phyloP scores from a whole-genome alignment of 2,797 vertebrate species.

The Liasis olivaceus region DNA sequence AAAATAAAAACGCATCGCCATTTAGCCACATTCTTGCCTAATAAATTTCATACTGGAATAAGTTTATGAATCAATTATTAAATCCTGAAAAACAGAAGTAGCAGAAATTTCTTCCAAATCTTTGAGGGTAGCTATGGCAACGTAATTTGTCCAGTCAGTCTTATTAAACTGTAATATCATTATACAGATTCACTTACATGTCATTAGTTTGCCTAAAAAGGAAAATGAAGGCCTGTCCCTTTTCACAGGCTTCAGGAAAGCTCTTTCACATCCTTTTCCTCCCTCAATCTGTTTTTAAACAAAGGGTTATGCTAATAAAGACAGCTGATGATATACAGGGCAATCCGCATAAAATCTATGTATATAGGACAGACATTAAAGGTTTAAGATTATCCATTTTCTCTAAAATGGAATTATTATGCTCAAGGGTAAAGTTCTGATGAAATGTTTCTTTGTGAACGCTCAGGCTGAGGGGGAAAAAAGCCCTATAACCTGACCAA shows the following conservation, averaged over 20 bases:
- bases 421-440: constrained; percentile 32
- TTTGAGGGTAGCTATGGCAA: constrained; percentile 17
- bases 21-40: constrained; percentile 14
- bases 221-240: constrained; percentile 5
- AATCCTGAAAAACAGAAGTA: constrained; percentile 8
- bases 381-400: constrained; percentile 13
- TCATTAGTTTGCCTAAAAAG: constrained; percentile 26
- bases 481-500: constrained; percentile 44
- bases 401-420: constrained; percentile 35
- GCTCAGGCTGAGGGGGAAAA: not conserved
- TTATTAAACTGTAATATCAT: constrained; percentile 33
- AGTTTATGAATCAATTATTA: constrained; percentile 41
- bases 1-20: not conserved
- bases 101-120: constrained; percentile 17
- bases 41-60: constrained; percentile 37
- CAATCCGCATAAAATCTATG: constrained; percentile 18
- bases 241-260: constrained; percentile 30
- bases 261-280: not conserved
- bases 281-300: constrained; percentile 16
- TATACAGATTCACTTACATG: constrained; percentile 23
- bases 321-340: constrained; percentile 2
- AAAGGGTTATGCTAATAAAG: not conserved
- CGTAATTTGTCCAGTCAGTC: not conserved
- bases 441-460: constrained; percentile 35
- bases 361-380: constrained; percentile 26